Base-by-base conservation (phyloP, 2,113 vertebrate species). In the Pelobates fuscus region DNA sequence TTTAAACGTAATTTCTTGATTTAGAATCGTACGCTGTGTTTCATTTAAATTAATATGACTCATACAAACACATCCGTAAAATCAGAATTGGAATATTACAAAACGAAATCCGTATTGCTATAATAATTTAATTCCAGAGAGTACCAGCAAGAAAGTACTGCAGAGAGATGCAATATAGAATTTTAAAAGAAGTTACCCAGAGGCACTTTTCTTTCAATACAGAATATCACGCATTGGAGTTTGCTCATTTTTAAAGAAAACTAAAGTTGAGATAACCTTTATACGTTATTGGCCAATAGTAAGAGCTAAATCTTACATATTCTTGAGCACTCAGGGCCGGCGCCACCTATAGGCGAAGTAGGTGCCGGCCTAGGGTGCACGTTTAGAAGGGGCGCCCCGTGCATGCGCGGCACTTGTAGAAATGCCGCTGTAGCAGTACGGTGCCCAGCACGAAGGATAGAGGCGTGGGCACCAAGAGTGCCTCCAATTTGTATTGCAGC, bases 11-110 rank as follows among this genome's bases (percentile, higher is more conserved):
- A n/a, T 2, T 49, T 2, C 1, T 49, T 49, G 44, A 7, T 49
- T 14, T 5, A 49, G 17, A 4, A 17, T 49, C 15, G 4, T 49
- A 18, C 10, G 17, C 44, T 49, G 2, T 4, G 12, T 60, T 70
- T 60, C 2, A 70, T 70, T 70, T 70, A 46, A 41, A 70, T 70
- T 46, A 27, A 70, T 60, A 60, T 27, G n/a, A n/a, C 37, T 46
- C 37, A 44, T 70, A 18, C 60, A 27, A 6, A 26, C 17, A 60
- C 26, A n/a, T 44, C 37, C 15, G n/a, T 15, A 23, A 43, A 26
- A 43, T 46, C 24, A 30, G 15, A 26, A 43, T 59, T 2, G 10
- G 43, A 60, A 44, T 60, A 60, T 70, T 43, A 46, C 37, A 27
- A 18, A 18, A 46, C 43, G 3, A 70, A 59, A 10, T 43, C 24